Conservation (phyloP, 2,797 vertebrate species). For the Gallinago solitaria region DNA sequence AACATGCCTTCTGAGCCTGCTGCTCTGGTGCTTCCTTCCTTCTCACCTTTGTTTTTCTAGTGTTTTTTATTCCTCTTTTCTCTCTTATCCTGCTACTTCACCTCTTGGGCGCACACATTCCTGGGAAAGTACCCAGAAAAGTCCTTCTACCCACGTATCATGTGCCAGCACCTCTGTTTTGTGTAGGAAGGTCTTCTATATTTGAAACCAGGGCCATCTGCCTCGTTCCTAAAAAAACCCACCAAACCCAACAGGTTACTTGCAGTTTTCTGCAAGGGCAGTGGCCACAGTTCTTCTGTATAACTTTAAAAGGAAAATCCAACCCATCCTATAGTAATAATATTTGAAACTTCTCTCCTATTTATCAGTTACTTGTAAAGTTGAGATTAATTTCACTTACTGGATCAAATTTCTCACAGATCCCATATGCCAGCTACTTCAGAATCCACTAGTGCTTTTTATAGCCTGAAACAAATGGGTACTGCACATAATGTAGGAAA, state of each 20-base stretch:
- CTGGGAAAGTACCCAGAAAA: constrained; percentile 35
- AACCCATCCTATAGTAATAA: background rate
- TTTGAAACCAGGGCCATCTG: constrained; percentile 54
- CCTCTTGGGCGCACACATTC: constrained; percentile 6
- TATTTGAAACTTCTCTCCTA: background rate
- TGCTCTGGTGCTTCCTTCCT: background rate
- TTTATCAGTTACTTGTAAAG: background rate
- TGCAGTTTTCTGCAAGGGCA: background rate
- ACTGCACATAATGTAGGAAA: constrained; percentile 6
- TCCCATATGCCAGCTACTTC: background rate
- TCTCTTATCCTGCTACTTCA: background rate
- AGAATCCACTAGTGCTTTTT: constrained; percentile 48
- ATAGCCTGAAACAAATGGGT: constrained; percentile 54
- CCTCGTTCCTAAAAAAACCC: background rate
- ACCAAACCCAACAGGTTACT: background rate
- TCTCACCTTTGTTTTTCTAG: background rate
- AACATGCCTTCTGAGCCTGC: background rate
- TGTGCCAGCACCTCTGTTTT: constrained; percentile 60
- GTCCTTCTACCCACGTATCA: constrained; percentile 23
- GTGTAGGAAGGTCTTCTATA: constrained; percentile 52
- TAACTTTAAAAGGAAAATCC: background rate
- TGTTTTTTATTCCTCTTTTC: background rate
- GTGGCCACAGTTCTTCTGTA: background rate
- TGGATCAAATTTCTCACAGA: background rate
- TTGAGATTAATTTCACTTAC: background rate